Percentiles rank a stretch among this genome's conserved stretches.
Evolutionary conservation across 2,888 invertebrate species (phyloP).

Genomic region (Cheilosia grossa): DNA sequence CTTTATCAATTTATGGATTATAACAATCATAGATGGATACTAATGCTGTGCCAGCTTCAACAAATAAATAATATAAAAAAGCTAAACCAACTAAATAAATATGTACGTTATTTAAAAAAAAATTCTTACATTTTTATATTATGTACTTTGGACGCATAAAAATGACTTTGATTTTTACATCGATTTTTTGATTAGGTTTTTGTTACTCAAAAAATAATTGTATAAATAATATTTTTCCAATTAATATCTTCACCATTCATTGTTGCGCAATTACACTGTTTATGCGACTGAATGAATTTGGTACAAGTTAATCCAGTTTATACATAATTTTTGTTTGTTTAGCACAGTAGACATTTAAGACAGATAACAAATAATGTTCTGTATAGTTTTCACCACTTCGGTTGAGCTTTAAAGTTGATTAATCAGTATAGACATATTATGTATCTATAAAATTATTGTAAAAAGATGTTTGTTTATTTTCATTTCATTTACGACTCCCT

Average conservation of each 20-base stretch:
- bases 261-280: conserved; percentile 7
- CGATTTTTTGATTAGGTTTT: conserved; percentile 38
- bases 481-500: conserved; percentile 12
- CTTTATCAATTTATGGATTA: neutral
- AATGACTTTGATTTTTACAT: conserved; percentile 57
- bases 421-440: conserved; percentile 44
- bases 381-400: conserved; percentile 24
- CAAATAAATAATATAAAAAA: conserved; percentile 8
- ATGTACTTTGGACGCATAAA: conserved; percentile 54
- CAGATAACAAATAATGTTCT: conserved; percentile 50
- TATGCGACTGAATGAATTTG: conserved; percentile 16
- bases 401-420: conserved; percentile 30
- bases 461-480: conserved; percentile 51
- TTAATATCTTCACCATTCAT: neutral
- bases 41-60: neutral
- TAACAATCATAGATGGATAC: neutral
- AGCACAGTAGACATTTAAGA: conserved; percentile 57
- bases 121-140: conserved; percentile 56
- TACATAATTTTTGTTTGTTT: conserved; percentile 26
- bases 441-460: conserved; percentile 69
- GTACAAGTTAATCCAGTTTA: conserved; percentile 10
- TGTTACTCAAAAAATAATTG: conserved; percentile 9
- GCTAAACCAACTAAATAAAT: neutral
- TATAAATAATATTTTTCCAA: conserved; percentile 7
- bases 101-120: conserved; percentile 38